Percentiles rank a stretch among this genome's conserved stretches.
phyloP scores from a whole-genome alignment of 1,140 invertebrate species.

The Littorina saxatilis region DNA sequence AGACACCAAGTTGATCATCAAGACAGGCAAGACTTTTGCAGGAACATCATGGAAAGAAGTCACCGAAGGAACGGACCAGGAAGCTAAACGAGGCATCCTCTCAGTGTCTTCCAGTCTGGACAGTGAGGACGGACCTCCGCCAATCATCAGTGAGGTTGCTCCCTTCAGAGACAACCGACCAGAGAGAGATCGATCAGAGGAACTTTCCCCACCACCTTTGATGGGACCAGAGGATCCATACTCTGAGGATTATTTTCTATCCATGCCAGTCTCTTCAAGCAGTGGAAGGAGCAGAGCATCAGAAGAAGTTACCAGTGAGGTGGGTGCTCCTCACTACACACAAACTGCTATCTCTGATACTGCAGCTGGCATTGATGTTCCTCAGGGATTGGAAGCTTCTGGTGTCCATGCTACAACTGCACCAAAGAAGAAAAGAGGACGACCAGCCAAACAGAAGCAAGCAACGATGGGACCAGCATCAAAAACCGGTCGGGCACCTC shows the following conservation, averaged over 20 bases:
- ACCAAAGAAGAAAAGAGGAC: not conserved
- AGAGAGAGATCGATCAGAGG: constrained; percentile 24
- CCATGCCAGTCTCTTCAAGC: not conserved
- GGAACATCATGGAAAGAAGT: not conserved
- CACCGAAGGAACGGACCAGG: not conserved
- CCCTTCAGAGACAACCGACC: not conserved
- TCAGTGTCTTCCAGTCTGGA: not conserved
- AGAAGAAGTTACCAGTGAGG: not conserved
- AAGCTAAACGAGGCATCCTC: not conserved
- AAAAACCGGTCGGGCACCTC: constrained; percentile 15
- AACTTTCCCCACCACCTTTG: constrained; percentile 28
- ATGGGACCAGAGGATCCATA: constrained; percentile 26
- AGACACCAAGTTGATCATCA: constrained; percentile 26
- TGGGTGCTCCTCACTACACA: not conserved
- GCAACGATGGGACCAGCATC: constrained; percentile 31
- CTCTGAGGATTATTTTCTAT: constrained; percentile 25
- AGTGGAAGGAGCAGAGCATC: not conserved
- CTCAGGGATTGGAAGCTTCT: not conserved
- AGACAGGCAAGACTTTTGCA: constrained; percentile 14
- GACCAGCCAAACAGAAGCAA: not conserved
- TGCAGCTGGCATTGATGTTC: constrained; percentile 3
- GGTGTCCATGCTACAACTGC: not conserved
- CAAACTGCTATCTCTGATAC: not conserved
- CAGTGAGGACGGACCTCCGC: constrained; percentile 18
- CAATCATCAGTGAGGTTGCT: constrained; percentile 22